Evolutionary conservation across 2,888 invertebrate species (phyloP).

Genomic region (Orthosia gothica): DNA sequence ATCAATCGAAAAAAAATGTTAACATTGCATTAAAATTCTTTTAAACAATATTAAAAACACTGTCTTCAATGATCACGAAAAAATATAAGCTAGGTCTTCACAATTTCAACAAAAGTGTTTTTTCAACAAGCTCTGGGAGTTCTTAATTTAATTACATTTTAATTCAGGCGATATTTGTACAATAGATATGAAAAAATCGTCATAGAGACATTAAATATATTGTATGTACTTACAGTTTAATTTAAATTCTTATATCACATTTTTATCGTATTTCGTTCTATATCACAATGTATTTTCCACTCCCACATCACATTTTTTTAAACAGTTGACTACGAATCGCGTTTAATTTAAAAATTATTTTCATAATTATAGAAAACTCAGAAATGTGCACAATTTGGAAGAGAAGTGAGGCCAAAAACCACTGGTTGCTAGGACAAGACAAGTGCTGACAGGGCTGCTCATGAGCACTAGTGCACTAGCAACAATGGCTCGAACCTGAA

Average conservation of each 20-base stretch:
- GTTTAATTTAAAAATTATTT: neutral
- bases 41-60: neutral
- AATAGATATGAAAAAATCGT: constrained; percentile 40
- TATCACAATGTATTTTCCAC: constrained; percentile 25
- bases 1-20: neutral
- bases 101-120: constrained; percentile 6
- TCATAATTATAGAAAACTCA: neutral
- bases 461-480: constrained; percentile 45
- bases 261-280: constrained; percentile 39
- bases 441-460: constrained; percentile 18
- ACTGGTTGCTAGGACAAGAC: constrained; percentile 27
- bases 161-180: constrained; percentile 27
- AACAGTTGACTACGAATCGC: neutral
- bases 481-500: constrained; percentile 70
- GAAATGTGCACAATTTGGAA: neutral
- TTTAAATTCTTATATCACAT: constrained; percentile 33
- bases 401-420: constrained; percentile 1
- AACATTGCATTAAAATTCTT: neutral
- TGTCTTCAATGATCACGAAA: constrained; percentile 7
- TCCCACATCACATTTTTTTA: neutral
- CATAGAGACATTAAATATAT: constrained; percentile 26
- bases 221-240: constrained; percentile 50
- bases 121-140: neutral
- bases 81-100: neutral
- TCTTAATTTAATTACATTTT: constrained; percentile 16